Evolutionary conservation across 2,888 invertebrate species (phyloP).

Genomic region (Cryptocephalus moraei): DNA sequence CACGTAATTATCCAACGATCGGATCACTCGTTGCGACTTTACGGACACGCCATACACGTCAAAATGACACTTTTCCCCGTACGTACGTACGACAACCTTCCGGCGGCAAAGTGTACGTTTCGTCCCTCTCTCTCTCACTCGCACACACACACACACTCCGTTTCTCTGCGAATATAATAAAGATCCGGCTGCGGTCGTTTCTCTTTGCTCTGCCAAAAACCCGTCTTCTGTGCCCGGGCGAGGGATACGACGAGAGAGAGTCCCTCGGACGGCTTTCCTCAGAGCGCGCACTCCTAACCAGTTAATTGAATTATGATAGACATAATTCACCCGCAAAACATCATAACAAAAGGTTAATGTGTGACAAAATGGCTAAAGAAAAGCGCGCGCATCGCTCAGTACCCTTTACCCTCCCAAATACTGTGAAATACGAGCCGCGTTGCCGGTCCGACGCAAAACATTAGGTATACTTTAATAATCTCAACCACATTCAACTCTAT

Average conservation of each 20-base stretch:
- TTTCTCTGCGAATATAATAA: constrained; percentile 1
- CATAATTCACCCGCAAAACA: constrained; percentile 36
- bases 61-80: constrained; percentile 1
- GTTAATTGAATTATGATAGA: constrained; percentile 29
- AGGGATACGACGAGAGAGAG: too few species aligned
- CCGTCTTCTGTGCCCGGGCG: too few species aligned
- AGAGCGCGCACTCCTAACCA: constrained; percentile 7
- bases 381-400: constrained; percentile 28
- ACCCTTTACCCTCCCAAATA: constrained; percentile 9
- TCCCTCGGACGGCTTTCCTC: constrained; percentile 2
- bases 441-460: too few species aligned
- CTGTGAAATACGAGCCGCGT: too few species aligned
- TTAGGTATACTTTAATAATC: too few species aligned
- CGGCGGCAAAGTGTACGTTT: constrained; percentile 27
- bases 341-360: constrained; percentile 41
- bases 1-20: too few species aligned
- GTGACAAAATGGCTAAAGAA: constrained; percentile 38
- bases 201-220: too few species aligned
- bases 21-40: too few species aligned
- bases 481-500: too few species aligned
- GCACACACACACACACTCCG: too few species aligned
- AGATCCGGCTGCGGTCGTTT: constrained; percentile 7
- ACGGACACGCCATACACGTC: too few species aligned
- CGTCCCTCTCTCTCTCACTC: not conserved
- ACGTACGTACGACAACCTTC: constrained; percentile 17